Conservation (phyloP, 2,113 vertebrate species). For the Mesitornis unicolor region DNA sequence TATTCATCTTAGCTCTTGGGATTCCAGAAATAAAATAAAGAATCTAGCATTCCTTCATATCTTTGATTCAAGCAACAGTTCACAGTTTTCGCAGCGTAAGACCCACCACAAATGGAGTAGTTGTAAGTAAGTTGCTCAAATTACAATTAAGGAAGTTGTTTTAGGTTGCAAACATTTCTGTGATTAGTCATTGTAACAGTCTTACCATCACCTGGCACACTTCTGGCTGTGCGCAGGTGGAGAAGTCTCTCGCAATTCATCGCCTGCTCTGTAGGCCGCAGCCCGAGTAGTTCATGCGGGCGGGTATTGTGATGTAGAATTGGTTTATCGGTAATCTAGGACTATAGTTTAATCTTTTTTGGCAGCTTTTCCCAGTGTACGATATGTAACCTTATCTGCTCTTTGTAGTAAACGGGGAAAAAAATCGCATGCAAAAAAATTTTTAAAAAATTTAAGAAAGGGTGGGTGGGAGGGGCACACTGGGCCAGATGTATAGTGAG, state of each 20-base stretch:
- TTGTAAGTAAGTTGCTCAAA: slow-evolving; percentile 1
- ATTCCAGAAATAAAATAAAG: neutral
- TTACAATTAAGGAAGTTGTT: neutral
- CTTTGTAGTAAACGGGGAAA: neutral
- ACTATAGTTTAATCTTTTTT: slow-evolving; percentile 29
- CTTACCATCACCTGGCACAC: neutral
- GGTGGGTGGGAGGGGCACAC: slow-evolving; percentile 34
- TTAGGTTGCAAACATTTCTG: slow-evolving; percentile 16
- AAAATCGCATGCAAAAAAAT: neutral
- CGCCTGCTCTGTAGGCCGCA: neutral
- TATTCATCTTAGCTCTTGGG: neutral
- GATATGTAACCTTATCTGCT: slow-evolving; percentile 30
- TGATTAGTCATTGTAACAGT: slow-evolving; percentile 3
- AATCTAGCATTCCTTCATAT: neutral
- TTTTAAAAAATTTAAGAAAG: neutral
- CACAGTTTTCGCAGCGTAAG: neutral
- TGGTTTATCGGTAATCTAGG: slow-evolving; percentile 5
- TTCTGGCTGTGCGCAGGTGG: neutral
- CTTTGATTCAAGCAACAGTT: neutral
- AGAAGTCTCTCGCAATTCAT: neutral
- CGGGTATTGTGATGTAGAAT: neutral
- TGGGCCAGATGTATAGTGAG: slow-evolving; percentile 63
- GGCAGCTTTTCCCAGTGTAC: slow-evolving; percentile 52
- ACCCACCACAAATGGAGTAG: neutral
- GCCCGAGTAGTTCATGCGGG: neutral